These are phyloP conservation scores for Mus minutoides DNA, from an alignment of 2,797 vertebrate species.

Conservation along the genomic window DNA sequence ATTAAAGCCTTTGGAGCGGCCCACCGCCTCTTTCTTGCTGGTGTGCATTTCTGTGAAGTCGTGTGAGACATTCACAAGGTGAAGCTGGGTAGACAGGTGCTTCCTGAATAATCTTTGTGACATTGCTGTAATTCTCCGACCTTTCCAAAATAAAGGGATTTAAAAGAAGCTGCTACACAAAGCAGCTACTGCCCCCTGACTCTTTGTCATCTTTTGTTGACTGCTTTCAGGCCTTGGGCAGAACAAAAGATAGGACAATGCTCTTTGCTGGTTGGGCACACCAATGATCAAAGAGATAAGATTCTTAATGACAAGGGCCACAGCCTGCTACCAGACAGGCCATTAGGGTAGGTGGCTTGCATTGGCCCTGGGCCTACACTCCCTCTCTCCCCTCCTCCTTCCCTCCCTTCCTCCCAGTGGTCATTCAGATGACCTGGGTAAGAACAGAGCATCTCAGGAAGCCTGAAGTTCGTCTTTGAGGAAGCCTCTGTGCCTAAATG, in stretches of 20 bases:
- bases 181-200: neutral
- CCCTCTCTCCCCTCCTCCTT: neutral
- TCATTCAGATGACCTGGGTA: neutral
- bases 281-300: slow-evolving; percentile 44
- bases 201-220: slow-evolving; percentile 2
- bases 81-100: neutral
- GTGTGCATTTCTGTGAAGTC: neutral
- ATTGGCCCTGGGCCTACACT: neutral
- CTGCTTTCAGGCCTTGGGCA: neutral
- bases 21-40: neutral
- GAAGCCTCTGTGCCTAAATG: neutral
- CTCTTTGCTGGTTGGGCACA: slow-evolving; percentile 30
- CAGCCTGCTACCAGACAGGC: neutral
- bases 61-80: too few species aligned
- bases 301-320: slow-evolving; percentile 41
- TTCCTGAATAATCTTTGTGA: slow-evolving; percentile 7
- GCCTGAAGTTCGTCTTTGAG: neutral
- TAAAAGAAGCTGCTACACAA: neutral
- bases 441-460: neutral
- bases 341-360: neutral
- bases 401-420: neutral
- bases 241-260: neutral
- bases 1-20: neutral
- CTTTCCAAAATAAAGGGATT: slow-evolving; percentile 8
- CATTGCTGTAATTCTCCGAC: slow-evolving; percentile 38